phyloP scores from a whole-genome alignment of 2,797 vertebrate species.

The Coregonus suidteri region DNA sequence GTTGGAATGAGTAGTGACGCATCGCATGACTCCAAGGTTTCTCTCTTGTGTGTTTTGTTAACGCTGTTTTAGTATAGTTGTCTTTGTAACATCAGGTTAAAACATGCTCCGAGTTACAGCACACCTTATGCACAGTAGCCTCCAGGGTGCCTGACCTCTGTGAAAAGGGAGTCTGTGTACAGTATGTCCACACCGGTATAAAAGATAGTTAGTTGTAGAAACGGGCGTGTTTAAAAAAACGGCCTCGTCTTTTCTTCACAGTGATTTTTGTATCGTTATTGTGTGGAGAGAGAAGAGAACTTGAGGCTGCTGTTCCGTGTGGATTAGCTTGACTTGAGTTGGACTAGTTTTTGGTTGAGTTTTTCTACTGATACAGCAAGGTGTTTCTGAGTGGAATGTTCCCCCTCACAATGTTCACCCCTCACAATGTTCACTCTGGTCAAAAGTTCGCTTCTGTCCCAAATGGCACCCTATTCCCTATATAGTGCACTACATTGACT shows the following conservation, averaged over 20 bases:
- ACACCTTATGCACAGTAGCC: not conserved
- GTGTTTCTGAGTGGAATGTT: slow-evolving; percentile 11
- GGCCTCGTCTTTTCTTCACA: not conserved
- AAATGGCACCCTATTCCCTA: not conserved
- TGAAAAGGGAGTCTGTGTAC: not conserved
- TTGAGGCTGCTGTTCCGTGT: not conserved
- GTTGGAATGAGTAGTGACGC: not conserved
- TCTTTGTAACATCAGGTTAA: not conserved
- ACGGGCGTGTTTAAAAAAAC: not conserved
- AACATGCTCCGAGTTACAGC: not conserved
- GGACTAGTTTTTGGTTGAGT: not conserved
- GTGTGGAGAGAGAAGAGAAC: slow-evolving; percentile 3
- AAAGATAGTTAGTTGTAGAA: not conserved
- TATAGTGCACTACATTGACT: too few species aligned
- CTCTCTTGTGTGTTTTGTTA: slow-evolving; percentile 1
- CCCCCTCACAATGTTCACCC: not conserved
- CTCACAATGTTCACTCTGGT: slow-evolving; percentile 8
- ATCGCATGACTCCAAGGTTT: not conserved
- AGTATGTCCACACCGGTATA: not conserved
- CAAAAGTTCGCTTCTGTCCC: not conserved
- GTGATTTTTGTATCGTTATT: not conserved
- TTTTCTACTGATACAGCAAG: not conserved
- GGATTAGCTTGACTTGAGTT: not conserved
- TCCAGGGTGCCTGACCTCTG: not conserved
- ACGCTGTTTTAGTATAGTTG: not conserved